Conservation (phyloP, 2,888 invertebrate genomes). For the Spatulosminthurus flaviceps region DNA sequence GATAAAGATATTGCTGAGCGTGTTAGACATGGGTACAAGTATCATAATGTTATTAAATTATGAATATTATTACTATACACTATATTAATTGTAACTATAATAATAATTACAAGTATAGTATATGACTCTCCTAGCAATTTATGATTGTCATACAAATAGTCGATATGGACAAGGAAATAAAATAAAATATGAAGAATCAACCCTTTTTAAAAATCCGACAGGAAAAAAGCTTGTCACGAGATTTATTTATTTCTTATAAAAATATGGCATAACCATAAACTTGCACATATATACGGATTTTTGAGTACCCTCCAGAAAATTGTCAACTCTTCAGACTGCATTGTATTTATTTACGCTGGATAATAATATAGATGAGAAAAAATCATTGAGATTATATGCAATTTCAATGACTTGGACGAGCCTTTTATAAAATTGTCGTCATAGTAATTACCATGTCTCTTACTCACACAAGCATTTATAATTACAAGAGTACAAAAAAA, state of each 20-base stretch:
- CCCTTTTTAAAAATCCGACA: slow-evolving; percentile 27
- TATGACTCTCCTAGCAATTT: slow-evolving; percentile 19
- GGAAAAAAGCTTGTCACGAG: not conserved
- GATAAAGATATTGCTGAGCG: slow-evolving; percentile 2
- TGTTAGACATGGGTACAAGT: slow-evolving; percentile 18
- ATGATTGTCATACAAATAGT: slow-evolving; percentile 43
- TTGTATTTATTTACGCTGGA: too few relatives aligned
- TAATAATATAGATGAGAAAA: too few relatives aligned
- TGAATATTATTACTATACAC: not conserved
- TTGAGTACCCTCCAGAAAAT: too few relatives aligned
- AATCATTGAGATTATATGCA: too few relatives aligned
- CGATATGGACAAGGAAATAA: slow-evolving; percentile 7
- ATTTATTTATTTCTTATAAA: not conserved
- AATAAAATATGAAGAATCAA: slow-evolving; percentile 29
- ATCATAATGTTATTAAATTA: slow-evolving; percentile 18
- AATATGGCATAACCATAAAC: too few relatives aligned
- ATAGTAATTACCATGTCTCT: not conserved
- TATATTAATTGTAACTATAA: not conserved
- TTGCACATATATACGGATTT: not conserved
- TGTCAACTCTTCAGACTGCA: too few relatives aligned
- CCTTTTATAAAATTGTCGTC: not conserved
- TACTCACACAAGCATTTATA: slow-evolving; percentile 2
- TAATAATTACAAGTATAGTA: not conserved
- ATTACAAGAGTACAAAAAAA: not conserved
- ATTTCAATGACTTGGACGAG: not conserved